These are phyloP conservation scores for Madoqua kirkii DNA, from an alignment of 2,113 vertebrate genomes.

Conservation along the genomic window DNA sequence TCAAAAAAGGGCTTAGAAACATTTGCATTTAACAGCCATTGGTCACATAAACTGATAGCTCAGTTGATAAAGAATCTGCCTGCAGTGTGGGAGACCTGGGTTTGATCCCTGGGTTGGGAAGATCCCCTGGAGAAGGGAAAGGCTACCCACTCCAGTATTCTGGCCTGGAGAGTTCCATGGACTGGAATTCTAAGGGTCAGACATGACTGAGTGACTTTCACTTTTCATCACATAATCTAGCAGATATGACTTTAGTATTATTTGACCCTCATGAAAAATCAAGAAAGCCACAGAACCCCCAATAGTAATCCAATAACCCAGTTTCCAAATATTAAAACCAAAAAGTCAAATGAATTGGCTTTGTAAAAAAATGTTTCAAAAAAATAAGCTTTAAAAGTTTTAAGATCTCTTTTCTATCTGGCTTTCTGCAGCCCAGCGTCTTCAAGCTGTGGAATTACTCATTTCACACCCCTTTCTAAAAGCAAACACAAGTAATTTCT, in stretches of 20 bases:
- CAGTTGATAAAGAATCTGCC: neutral
- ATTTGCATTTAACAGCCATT: neutral
- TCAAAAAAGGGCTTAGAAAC: neutral
- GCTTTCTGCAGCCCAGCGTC: neutral
- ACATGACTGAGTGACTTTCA: neutral
- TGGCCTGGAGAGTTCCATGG: neutral
- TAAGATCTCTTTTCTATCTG: neutral
- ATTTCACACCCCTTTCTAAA: neutral
- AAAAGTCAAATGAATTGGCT: neutral
- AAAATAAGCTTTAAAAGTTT: neutral
- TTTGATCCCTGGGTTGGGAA: neutral
- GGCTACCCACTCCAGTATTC: neutral
- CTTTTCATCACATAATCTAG: neutral
- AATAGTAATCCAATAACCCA: neutral
- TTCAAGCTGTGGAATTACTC: neutral
- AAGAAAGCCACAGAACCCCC: neutral
- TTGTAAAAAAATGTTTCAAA: neutral
- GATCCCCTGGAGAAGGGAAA: neutral
- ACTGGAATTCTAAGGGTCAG: neutral
- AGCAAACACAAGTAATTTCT: slow-evolving; percentile 12
- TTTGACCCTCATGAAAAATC: neutral
- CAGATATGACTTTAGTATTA: neutral
- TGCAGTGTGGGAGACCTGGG: neutral
- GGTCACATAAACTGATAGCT: neutral
- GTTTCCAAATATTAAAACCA: neutral